Conservation (phyloP, 2,888 invertebrate species). For the Acleris emargana region DNA sequence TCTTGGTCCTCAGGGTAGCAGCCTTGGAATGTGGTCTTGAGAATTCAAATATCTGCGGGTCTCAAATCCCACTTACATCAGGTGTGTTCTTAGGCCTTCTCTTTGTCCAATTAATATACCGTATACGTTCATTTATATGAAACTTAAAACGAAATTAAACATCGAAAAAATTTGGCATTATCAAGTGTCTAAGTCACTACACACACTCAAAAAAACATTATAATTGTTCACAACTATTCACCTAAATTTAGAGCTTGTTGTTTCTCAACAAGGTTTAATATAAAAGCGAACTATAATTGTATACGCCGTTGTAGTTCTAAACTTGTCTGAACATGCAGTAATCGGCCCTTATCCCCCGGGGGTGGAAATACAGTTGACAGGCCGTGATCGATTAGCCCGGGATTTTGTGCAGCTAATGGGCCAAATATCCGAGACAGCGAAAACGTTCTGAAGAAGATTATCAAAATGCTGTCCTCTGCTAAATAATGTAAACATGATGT, state of each 20-base stretch:
- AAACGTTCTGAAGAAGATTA: neutral
- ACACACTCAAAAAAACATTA: neutral
- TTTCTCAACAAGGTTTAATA: neutral
- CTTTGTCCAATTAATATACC: neutral
- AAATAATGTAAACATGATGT: neutral
- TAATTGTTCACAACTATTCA: neutral
- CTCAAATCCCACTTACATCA: no score
- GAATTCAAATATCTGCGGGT: no score
- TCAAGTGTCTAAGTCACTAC: neutral
- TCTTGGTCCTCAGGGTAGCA: no score
- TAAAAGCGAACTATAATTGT: neutral
- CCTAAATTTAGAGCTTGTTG: neutral
- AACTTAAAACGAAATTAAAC: neutral
- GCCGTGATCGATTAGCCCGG: constrained; percentile 24
- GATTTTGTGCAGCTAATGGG: constrained; percentile 5
- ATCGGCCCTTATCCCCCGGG: neutral
- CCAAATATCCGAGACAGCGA: constrained; percentile 2
- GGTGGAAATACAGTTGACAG: constrained; percentile 3
- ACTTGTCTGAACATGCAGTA: constrained; percentile 5
- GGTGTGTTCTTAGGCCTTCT: no score
- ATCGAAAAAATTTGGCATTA: neutral
- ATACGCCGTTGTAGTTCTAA: neutral
- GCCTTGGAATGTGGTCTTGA: no score
- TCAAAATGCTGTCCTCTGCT: neutral
- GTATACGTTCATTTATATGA: neutral